Conservation (phyloP, 2,797 vertebrate genomes). For the Cryptoprocta ferox region DNA sequence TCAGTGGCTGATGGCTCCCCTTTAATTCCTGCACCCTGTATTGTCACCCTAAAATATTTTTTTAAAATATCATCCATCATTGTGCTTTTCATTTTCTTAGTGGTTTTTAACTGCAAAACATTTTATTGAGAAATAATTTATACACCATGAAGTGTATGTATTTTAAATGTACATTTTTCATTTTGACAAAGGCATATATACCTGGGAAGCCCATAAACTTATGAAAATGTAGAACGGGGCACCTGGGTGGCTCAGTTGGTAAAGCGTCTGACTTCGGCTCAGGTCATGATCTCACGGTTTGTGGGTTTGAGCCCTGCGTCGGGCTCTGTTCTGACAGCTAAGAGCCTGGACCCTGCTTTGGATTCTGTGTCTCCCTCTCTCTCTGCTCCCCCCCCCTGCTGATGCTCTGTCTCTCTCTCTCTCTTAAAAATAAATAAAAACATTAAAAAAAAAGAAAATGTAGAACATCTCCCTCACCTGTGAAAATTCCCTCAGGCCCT, state of each 20-base stretch:
- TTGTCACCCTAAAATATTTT: background rate
- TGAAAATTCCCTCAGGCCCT: background rate
- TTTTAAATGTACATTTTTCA: background rate
- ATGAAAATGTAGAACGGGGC: background rate
- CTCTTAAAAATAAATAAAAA: too few relatives aligned
- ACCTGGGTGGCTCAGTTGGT: too few relatives aligned
- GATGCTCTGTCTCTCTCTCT: too few relatives aligned
- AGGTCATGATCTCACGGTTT: too few relatives aligned
- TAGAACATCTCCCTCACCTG: background rate
- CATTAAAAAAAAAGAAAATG: background rate
- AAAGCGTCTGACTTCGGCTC: too few relatives aligned
- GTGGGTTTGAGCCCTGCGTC: too few relatives aligned
- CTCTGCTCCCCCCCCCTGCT: too few relatives aligned
- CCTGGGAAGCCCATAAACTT: background rate
- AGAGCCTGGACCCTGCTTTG: too few relatives aligned
- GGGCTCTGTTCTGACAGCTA: too few relatives aligned
- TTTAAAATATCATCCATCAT: background rate
- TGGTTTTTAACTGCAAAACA: background rate
- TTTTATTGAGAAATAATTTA: conserved; percentile 26
- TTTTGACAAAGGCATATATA: background rate
- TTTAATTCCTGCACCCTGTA: background rate
- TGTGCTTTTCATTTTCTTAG: background rate
- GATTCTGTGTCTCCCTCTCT: too few relatives aligned
- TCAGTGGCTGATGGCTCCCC: background rate
- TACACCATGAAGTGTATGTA: background rate